Evolutionary conservation across 2,113 vertebrate species (phyloP).

Genomic region (Nymphicus hollandicus): DNA sequence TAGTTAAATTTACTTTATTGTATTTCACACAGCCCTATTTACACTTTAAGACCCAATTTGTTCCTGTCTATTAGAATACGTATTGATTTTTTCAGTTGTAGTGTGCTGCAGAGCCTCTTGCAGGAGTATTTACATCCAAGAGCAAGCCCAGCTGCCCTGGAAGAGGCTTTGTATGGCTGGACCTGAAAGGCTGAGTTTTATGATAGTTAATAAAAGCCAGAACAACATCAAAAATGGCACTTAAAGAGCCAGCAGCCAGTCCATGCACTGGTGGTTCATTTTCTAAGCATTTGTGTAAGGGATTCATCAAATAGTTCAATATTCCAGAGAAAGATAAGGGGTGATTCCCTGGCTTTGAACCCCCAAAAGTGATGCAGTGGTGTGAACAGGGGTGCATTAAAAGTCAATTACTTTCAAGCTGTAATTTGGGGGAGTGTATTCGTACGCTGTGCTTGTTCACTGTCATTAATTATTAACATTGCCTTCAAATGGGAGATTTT

Average conservation of each 20-base stretch:
- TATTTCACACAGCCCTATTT: constrained; percentile 28
- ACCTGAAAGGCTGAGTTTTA: not conserved
- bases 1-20: constrained; percentile 49
- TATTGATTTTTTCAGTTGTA: constrained; percentile 47
- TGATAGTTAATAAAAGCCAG: not conserved
- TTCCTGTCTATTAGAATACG: constrained; percentile 19
- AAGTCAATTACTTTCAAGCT: not conserved
- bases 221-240: not conserved
- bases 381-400: not conserved
- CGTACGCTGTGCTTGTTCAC: not conserved
- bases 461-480: constrained; percentile 27
- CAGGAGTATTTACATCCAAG: not conserved
- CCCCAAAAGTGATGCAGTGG: not conserved
- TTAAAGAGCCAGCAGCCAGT: not conserved
- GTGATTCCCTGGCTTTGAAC: not conserved
- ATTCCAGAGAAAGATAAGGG: not conserved
- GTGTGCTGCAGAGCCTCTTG: not conserved
- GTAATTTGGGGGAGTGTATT: not conserved
- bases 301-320: not conserved
- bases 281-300: not conserved
- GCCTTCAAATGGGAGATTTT: not conserved
- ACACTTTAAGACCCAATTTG: constrained; percentile 29
- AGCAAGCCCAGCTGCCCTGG: not conserved
- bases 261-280: not conserved
- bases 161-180: not conserved